These are phyloP conservation scores for Hippopotamus amphibius DNA, from an alignment of 2,113 vertebrate genomes.

Conservation along the genomic window DNA sequence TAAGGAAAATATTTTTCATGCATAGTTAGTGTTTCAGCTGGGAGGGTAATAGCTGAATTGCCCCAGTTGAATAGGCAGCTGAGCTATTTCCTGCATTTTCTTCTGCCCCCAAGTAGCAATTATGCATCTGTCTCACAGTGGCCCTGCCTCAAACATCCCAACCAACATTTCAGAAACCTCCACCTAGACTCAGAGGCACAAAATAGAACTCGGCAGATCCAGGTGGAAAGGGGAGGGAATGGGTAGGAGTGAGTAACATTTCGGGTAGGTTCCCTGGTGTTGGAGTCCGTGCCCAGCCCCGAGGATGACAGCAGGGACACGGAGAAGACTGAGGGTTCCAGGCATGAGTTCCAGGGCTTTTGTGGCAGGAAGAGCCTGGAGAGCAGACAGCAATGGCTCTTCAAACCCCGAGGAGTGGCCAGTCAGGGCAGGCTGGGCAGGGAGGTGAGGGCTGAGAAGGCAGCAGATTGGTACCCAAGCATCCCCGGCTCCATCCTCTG, in stretches of 20 bases:
- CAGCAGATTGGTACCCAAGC: not conserved
- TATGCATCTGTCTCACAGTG: conserved; percentile 47
- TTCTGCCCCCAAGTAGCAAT: conserved; percentile 67
- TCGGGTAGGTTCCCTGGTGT: conserved; percentile 19
- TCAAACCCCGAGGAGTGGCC: not conserved
- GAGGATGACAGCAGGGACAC: not conserved
- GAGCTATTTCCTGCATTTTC: conserved; percentile 65
- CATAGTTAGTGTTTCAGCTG: conserved; percentile 36
- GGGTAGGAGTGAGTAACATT: conserved; percentile 24
- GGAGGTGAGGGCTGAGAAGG: not conserved
- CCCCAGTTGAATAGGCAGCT: conserved; percentile 5
- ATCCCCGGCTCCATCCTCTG: accelerated
- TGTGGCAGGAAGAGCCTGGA: not conserved
- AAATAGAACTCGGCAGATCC: conserved; percentile 64
- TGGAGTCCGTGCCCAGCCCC: not conserved
- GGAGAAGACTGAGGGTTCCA: not conserved
- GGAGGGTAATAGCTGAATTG: not conserved
- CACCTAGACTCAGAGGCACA: conserved; percentile 51
- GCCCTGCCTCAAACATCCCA: conserved; percentile 50
- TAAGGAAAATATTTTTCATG: conserved; percentile 54
- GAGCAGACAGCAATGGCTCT: not conserved
- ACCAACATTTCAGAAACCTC: conserved; percentile 59
- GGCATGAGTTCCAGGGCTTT: not conserved
- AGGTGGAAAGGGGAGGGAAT: conserved; percentile 10
- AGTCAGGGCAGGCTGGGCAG: not conserved